Conservation (phyloP, 2,888 invertebrate species). For the Exocentrus adspersus region DNA sequence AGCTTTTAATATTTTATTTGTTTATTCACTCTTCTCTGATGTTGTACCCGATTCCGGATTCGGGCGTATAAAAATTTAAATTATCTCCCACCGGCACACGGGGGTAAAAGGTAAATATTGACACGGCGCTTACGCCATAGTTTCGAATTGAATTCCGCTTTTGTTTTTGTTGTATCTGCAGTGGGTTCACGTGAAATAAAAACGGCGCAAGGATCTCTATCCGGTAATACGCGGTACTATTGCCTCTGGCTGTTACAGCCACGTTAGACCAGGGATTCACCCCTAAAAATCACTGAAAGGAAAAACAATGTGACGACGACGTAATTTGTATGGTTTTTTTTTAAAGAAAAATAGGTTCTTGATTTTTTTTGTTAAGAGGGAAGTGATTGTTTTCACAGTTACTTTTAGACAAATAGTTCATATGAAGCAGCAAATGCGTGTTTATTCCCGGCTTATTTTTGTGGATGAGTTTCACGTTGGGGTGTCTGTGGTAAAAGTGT, state of each 20-base stretch:
- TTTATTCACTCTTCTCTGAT: background rate
- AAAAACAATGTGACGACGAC: too few species aligned
- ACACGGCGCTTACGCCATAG: background rate
- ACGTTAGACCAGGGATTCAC: background rate
- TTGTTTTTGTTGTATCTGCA: constrained; percentile 17
- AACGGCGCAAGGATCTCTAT: background rate
- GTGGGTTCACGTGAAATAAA: constrained; percentile 4
- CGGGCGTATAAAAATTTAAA: constrained; percentile 4
- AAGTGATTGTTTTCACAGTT: too few species aligned
- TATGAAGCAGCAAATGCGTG: too few species aligned
- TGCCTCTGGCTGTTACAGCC: constrained; percentile 2
- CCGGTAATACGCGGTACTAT: constrained; percentile 11
- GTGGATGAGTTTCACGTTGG: background rate
- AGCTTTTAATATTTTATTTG: background rate
- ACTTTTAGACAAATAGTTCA: too few species aligned
- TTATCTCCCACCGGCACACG: too few species aligned
- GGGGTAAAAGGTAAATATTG: constrained; percentile 12
- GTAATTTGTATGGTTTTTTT: too few species aligned
- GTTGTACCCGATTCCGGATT: background rate
- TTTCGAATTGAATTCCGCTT: constrained; percentile 17
- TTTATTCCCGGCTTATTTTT: too few species aligned
- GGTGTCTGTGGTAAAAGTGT: constrained; percentile 48
- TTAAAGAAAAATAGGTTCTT: too few species aligned
- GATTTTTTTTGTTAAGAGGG: too few species aligned
- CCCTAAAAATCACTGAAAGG: too few species aligned